These are phyloP conservation scores for Dyspetes luteomarginatus DNA, from an alignment of 2,888 invertebrate genomes.

Conservation along the genomic window DNA sequence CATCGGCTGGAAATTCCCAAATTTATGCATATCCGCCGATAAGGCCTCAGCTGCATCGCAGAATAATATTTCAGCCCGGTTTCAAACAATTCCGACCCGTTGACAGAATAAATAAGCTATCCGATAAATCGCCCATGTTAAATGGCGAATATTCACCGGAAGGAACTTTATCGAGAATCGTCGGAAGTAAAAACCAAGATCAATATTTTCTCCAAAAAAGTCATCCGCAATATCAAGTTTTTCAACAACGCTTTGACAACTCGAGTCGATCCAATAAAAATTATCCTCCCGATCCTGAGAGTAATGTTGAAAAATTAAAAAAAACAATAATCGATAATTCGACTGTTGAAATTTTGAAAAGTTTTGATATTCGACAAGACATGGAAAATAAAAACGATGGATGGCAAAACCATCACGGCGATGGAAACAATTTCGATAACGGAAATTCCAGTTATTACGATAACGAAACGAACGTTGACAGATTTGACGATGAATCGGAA, in stretches of 20 bases:
- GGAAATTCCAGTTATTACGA: neutral
- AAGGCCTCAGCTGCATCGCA: slow-evolving; percentile 43
- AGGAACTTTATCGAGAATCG: slow-evolving; percentile 35
- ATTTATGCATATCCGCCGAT: slow-evolving; percentile 43
- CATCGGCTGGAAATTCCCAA: neutral
- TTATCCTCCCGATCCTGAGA: neutral
- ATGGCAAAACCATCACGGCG: neutral
- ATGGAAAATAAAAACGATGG: neutral
- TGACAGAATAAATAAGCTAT: neutral
- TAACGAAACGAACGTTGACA: neutral
- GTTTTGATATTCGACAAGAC: neutral
- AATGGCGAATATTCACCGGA: slow-evolving; percentile 31
- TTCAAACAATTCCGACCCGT: neutral
- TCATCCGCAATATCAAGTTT: neutral
- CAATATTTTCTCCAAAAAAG: slow-evolving; percentile 5
- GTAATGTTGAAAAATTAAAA: neutral
- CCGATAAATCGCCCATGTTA: neutral
- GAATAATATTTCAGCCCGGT: slow-evolving; percentile 33
- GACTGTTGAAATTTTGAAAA: neutral
- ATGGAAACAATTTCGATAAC: neutral
- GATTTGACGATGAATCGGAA: neutral
- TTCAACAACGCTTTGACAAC: neutral
- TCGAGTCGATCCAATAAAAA: neutral
- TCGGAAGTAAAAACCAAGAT: slow-evolving; percentile 3
- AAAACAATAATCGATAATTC: neutral